phyloP scores from a whole-genome alignment of 1,140 invertebrate species.

The Thalassaphorura encarpata region DNA sequence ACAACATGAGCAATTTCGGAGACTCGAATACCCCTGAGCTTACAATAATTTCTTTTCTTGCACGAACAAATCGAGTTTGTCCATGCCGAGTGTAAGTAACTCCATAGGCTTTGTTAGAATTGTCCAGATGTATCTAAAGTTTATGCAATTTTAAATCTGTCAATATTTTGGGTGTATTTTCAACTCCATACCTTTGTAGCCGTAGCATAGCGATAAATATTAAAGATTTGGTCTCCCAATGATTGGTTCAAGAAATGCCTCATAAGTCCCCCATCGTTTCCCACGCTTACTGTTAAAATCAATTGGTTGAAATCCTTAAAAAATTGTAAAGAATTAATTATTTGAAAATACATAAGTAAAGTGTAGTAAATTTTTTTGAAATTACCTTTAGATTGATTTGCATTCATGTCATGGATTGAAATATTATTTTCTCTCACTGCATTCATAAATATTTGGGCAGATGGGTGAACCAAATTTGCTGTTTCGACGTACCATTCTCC shows the following conservation, averaged over 20 bases:
- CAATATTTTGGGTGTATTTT: too few relatives aligned
- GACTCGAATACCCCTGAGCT: background rate
- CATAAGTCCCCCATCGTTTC: constrained; percentile 58
- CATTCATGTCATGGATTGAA: background rate
- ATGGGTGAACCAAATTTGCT: background rate
- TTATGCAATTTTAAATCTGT: too few relatives aligned
- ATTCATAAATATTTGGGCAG: background rate
- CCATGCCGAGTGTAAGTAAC: background rate
- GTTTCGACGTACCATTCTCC: too few relatives aligned
- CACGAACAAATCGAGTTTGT: background rate
- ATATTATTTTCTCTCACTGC: background rate
- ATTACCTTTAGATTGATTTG: too few relatives aligned
- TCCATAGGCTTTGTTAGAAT: background rate
- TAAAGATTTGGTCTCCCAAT: constrained; percentile 52
- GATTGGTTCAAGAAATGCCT: constrained; percentile 58
- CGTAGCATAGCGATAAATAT: too few relatives aligned
- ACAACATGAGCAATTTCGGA: background rate
- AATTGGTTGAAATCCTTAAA: too few relatives aligned
- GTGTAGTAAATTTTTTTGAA: too few relatives aligned
- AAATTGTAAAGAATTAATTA: too few relatives aligned
- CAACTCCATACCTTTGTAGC: too few relatives aligned
- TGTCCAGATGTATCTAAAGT: background rate
- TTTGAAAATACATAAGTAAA: too few relatives aligned
- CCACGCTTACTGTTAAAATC: constrained; percentile 55
- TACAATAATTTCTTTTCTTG: constrained; percentile 16